Evolutionary conservation across 2,797 vertebrate genomes (phyloP), one percentile per base, ranked within the genome.

Genomic region (Cichlasoma orientale): DNA sequence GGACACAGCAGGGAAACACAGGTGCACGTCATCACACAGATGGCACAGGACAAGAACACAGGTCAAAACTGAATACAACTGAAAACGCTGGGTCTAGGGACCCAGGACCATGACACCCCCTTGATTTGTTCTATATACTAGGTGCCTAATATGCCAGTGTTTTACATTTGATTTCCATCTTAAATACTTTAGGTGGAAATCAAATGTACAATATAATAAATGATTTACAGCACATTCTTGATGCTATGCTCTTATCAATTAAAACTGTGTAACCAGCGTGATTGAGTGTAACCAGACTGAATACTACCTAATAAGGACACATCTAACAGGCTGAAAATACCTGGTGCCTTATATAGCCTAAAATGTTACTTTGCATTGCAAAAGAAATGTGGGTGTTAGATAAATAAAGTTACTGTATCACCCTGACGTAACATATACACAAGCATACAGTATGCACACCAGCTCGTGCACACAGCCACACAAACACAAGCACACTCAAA

Each of bases 151-250:
- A 59, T 14, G 21, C 38, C 71, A 54, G 59, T 75, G 21, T 50
- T 77, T 70, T 78, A 74, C n/a, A 79, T 80, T 66, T 71, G 10
- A 59, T 63, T 61, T 31, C 18, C 38, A 78, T 57, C 53, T 63
- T 69, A 83, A 80, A 85, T 76, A 80, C 18, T 70, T 50, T 2
- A n/a, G 9, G 8, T 36, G 33, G 2, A 36, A 36, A 36, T 36
- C 33, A 36, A 10, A 36, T 36, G 9, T 36, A 10, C 8, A 36
- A 36, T 36, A 31, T 18, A 29, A 80, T 80, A 61, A 83, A 85
- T 83, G 56, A 79, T 84, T 79, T 52, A 84, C 53, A 41, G 44
- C 29, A 23, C 50, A 66, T 31, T 68, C n/a, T 36, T 21, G 56
- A 11, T 72, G 14, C 18, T 57, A 21, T 70, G 27, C 19, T 77